These are phyloP conservation scores for Argyrosomus regius DNA, from an alignment of 2,797 vertebrate genomes.

Conservation along the genomic window DNA sequence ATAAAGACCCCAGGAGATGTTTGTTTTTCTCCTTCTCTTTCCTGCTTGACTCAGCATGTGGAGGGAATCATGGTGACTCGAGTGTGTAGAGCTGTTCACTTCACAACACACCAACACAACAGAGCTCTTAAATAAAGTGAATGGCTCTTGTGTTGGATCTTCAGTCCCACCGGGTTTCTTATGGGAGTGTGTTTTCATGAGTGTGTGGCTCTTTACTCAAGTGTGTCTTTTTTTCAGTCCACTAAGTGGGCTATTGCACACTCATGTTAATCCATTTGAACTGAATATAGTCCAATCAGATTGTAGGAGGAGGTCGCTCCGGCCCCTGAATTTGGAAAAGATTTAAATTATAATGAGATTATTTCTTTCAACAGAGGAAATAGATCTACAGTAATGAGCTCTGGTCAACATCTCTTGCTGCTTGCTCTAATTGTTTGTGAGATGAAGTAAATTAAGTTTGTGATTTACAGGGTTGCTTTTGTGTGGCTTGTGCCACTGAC, in stretches of 20 bases:
- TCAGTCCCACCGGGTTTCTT: constrained; percentile 6
- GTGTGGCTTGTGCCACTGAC: constrained; percentile 32
- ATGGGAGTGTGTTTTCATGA: constrained; percentile 19
- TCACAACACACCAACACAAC: constrained; percentile 38
- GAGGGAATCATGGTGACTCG: constrained; percentile 27
- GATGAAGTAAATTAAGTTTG: constrained; percentile 54
- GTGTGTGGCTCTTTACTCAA: constrained; percentile 15
- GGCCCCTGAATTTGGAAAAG: constrained; percentile 7
- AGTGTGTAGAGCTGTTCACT: constrained; percentile 24
- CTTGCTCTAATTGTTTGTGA: constrained; percentile 62
- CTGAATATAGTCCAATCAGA: constrained; percentile 13
- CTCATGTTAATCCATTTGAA: neutral
- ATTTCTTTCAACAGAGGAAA: constrained; percentile 58
- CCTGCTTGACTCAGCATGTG: constrained; percentile 35
- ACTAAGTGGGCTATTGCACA: neutral
- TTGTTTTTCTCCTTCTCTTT: constrained; percentile 33
- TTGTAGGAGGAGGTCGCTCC: constrained; percentile 6
- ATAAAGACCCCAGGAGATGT: constrained; percentile 25
- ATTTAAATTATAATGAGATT: constrained; percentile 50
- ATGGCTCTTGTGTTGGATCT: constrained; percentile 12
- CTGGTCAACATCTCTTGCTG: constrained; percentile 61
- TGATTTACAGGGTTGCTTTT: constrained; percentile 45
- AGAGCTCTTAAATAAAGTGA: constrained; percentile 35
- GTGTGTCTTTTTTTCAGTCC: neutral
- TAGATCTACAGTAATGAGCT: constrained; percentile 48